A percentile compares a stretch with the other conserved stretches of the same genome.
Conservation (phyloP, 2,113 vertebrate genomes). For the Phrynosoma platyrhinos region DNA sequence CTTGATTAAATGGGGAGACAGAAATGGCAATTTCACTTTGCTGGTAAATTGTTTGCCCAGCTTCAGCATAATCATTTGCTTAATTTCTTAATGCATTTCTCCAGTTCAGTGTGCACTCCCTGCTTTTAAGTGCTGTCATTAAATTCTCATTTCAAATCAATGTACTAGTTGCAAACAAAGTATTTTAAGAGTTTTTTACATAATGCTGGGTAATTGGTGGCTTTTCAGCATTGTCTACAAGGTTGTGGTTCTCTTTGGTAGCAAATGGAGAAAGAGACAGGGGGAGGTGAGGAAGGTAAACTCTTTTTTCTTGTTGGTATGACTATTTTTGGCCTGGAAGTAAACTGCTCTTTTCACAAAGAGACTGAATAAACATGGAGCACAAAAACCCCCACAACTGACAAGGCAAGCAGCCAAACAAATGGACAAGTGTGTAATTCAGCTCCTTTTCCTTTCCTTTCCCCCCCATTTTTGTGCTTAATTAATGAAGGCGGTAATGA, state of each 20-base stretch:
- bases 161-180: background rate
- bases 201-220: background rate
- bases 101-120: background rate
- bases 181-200: background rate
- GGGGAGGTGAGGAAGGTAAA: background rate
- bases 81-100: slow-evolving; percentile 26
- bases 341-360: slow-evolving; percentile 39
- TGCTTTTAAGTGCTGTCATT: slow-evolving; percentile 34
- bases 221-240: background rate
- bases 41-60: slow-evolving; percentile 10
- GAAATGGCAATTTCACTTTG: slow-evolving; percentile 12
- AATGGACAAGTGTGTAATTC: slow-evolving; percentile 62
- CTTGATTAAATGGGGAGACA: background rate
- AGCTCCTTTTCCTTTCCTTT: slow-evolving; percentile 30
- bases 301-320: slow-evolving; percentile 18
- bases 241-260: background rate
- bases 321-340: background rate
- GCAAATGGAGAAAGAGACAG: background rate
- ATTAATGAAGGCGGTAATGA: slow-evolving; percentile 44
- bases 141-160: background rate
- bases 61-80: slow-evolving; percentile 10
- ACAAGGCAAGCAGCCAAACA: slow-evolving; percentile 64
- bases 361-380: slow-evolving; percentile 62
- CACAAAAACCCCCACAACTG: slow-evolving; percentile 25
- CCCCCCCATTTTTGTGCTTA: slow-evolving; percentile 54